A percentile compares a stretch with the other conserved stretches of the same genome.
phyloP scores from a whole-genome alignment of 2,888 invertebrate genomes.

The Sceliomorpha sp. region DNA sequence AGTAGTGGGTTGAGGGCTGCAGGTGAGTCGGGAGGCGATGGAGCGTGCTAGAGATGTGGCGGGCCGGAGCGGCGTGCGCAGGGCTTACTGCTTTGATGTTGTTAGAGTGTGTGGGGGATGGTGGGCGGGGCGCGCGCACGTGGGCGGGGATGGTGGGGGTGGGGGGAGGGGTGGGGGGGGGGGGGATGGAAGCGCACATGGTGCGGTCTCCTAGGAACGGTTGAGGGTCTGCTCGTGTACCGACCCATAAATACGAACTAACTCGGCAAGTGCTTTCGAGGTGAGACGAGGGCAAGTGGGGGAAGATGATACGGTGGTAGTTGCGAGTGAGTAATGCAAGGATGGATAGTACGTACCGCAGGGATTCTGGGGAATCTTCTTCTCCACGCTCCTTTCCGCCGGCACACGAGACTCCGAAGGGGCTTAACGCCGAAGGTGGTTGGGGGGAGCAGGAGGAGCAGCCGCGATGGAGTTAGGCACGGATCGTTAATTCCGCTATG shows the following conservation, averaged over 20 bases:
- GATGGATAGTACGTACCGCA: slow-evolving; percentile 33
- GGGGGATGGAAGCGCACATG: slow-evolving; percentile 7
- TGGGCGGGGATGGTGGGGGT: too few relatives aligned
- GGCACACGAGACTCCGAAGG: neutral
- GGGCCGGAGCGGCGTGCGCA: too few relatives aligned
- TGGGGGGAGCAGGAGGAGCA: slow-evolving; percentile 36
- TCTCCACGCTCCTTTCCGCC: slow-evolving; percentile 32
- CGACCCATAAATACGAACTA: slow-evolving; percentile 67
- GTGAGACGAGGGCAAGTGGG: slow-evolving; percentile 46
- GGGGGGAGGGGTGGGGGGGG: too few relatives aligned
- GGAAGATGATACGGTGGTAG: slow-evolving; percentile 30
- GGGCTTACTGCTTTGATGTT: too few relatives aligned
- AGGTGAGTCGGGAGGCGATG: too few relatives aligned
- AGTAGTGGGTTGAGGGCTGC: too few relatives aligned
- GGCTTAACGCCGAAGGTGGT: slow-evolving; percentile 23
- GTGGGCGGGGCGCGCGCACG: too few relatives aligned
- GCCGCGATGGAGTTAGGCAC: slow-evolving; percentile 61
- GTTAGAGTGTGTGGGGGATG: too few relatives aligned
- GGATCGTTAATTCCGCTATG: slow-evolving; percentile 74
- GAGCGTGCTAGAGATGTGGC: too few relatives aligned
- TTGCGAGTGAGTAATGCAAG: slow-evolving; percentile 49
- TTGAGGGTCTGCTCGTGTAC: slow-evolving; percentile 47
- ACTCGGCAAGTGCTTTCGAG: slow-evolving; percentile 61
- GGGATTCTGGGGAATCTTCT: slow-evolving; percentile 50
- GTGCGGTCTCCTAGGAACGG: slow-evolving; percentile 32